Base-by-base conservation (phyloP, 1,140 invertebrate species). In the Lepidurus arcticus region DNA sequence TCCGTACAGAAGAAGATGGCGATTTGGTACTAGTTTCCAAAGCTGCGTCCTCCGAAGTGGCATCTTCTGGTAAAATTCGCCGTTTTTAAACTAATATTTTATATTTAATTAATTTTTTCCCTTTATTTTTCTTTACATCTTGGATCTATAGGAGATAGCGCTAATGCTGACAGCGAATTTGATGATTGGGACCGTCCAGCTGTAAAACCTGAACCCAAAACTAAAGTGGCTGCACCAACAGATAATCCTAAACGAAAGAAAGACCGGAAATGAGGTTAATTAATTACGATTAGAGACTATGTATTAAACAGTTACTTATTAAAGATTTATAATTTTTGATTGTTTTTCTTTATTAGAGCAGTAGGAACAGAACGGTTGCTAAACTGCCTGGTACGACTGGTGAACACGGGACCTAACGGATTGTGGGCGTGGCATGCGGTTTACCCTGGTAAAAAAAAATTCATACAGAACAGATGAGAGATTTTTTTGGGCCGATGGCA, bases 141-240 rank as follows among this genome's bases (percentile, higher is more conserved):
- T 10, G 45, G 10, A 11, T 10, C 3, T 47, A 16, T 5, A 65
- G 53, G 13, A 21, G 53, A 65, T 1, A 65, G 53, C 3, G 53
- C 53, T n/a, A 65, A 65, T 21, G 53, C 53, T n/a, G 53, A 65
- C 21, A 65, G 53, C 13, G 53, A 65, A 65, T 65, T 65, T 16
- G 53, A 65, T 65, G 53, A 65, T 16, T 65, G 53, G 53, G 53
- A 65, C 53, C 53, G 53, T 16, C 53, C 53, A 21, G 53, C 53
- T 65, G 53, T n/a, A 0, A 65, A 65, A 65, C 53, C 53, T 65
- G 34, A 34, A 34, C 34, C 34, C 34, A 34, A 34, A 34, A 34
- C 34, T 34, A 34, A 34, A 65, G 53, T 65, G 21, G 53, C 53
- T 21, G 53, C 53, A 3, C 9, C 53, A n/a, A 65, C 9, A 1